Conservation (phyloP, 2,888 invertebrate species). For the Stenotaenia linearis region DNA sequence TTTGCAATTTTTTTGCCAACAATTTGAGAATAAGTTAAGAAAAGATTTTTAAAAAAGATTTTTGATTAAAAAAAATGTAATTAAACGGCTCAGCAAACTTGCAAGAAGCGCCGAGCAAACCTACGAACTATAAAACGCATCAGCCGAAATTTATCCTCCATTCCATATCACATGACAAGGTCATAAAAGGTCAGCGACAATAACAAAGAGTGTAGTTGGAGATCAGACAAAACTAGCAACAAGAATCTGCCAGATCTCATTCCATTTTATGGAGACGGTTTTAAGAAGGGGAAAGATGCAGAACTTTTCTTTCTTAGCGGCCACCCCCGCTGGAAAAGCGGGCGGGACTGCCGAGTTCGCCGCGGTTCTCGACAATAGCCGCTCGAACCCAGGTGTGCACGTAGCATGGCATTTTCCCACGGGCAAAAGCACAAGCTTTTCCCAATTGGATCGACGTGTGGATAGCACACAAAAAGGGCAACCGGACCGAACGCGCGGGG, state of each 20-base stretch:
- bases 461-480: background rate
- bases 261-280: slow-evolving; percentile 7
- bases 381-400: slow-evolving; percentile 1
- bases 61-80: too few relatives aligned
- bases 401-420: slow-evolving; percentile 4
- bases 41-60: too few relatives aligned
- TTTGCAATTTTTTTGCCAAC: too few relatives aligned
- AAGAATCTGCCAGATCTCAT: slow-evolving; percentile 4
- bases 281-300: background rate
- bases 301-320: background rate
- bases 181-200: slow-evolving; percentile 12
- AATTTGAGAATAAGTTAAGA: too few relatives aligned
- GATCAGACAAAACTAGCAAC: slow-evolving; percentile 1
- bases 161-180: slow-evolving; percentile 1
- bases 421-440: slow-evolving; percentile 10
- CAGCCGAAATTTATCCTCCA: background rate
- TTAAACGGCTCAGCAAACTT: too few relatives aligned
- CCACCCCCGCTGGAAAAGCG: slow-evolving; percentile 24
- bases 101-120: too few relatives aligned
- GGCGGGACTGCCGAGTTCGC: background rate
- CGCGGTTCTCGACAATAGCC: background rate
- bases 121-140: background rate
- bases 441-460: slow-evolving; percentile 14
- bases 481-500: background rate
- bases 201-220: slow-evolving; percentile 12